Conservation (phyloP, 2,888 invertebrate genomes). For the Vanessa cardui region DNA sequence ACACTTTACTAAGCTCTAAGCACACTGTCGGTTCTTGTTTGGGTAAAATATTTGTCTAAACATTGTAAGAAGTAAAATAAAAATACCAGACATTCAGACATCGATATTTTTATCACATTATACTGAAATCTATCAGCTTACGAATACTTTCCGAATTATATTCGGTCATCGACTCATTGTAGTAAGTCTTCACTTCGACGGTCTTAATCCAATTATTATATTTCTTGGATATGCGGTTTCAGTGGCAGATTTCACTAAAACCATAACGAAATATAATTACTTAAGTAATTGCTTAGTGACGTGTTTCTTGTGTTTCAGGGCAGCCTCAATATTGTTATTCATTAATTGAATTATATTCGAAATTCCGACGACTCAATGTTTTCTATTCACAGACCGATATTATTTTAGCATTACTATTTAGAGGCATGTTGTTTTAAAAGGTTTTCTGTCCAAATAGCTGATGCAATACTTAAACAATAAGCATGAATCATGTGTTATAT, state of each 20-base stretch:
- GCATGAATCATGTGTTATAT: no score
- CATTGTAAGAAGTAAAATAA: background rate
- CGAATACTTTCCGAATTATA: conserved; percentile 49
- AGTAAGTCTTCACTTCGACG: conserved; percentile 46
- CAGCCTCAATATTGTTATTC: background rate
- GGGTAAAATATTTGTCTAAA: no score
- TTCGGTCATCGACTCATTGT: conserved; percentile 58
- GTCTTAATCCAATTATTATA: conserved; percentile 43
- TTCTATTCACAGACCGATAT: background rate
- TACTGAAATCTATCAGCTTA: conserved; percentile 44
- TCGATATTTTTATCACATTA: conserved; percentile 31
- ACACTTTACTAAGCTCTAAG: conserved; percentile 41
- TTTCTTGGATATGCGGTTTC: conserved; percentile 15
- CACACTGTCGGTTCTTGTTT: no score
- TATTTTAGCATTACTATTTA: background rate
- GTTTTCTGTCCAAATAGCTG: no score
- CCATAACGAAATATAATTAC: conserved; percentile 4
- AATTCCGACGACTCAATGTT: background rate
- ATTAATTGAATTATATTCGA: background rate
- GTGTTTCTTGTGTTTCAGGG: background rate
- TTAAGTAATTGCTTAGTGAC: background rate
- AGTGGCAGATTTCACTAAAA: background rate
- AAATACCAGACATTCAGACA: conserved; percentile 22
- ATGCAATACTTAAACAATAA: no score
- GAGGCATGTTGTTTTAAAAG: no score